Evolutionary conservation across 2,797 vertebrate genomes (phyloP).

Genomic region (Garrulus glandarius): DNA sequence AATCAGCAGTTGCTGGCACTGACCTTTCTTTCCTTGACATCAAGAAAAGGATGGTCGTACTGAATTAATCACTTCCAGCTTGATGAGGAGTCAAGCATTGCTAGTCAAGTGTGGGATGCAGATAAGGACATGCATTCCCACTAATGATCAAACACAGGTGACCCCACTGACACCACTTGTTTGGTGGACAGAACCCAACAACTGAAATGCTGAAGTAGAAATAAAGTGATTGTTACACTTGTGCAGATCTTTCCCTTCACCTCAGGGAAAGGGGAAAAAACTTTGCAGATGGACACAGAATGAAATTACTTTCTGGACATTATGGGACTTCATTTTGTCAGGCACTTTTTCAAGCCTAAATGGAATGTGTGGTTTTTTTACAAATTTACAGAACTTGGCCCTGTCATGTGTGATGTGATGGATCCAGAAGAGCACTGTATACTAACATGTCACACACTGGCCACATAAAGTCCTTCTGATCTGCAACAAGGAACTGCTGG

Average conservation of each 20-base stretch:
- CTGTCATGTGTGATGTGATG: background rate
- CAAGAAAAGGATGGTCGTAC: background rate
- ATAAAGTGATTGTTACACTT: background rate
- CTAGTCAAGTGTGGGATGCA: background rate
- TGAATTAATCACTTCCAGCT: background rate
- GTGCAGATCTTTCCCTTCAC: background rate
- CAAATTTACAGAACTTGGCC: background rate
- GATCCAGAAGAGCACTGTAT: background rate
- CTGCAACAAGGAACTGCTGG: background rate
- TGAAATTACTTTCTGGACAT: background rate
- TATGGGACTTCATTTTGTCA: background rate
- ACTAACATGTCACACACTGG: background rate
- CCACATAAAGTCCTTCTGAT: background rate
- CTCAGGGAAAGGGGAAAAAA: background rate
- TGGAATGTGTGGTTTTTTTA: background rate
- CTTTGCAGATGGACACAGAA: background rate
- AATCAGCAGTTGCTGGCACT: background rate
- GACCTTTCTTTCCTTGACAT: background rate
- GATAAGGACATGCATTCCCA: background rate
- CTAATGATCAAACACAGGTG: background rate
- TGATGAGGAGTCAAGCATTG: background rate
- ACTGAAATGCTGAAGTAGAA: background rate
- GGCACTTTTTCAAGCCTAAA: background rate
- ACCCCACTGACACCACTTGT: background rate
- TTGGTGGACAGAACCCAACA: background rate